A percentile compares a stretch with the other conserved stretches of the same genome.
These are phyloP conservation scores for Elaphurus davidianus DNA, from an alignment of 2,113 vertebrate species.

Conservation along the genomic window DNA sequence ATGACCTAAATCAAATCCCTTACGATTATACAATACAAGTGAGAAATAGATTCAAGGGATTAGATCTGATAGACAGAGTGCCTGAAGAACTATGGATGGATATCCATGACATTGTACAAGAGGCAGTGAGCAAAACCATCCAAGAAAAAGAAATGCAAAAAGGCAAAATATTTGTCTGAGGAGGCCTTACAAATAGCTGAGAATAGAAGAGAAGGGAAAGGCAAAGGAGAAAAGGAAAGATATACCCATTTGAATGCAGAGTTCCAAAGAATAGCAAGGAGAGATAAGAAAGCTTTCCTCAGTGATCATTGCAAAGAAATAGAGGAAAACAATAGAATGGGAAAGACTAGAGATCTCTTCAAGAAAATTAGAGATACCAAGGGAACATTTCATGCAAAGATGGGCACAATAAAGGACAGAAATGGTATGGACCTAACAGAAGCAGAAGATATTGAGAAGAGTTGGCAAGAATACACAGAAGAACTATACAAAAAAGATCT, in stretches of 20 bases:
- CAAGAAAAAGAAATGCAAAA: neutral
- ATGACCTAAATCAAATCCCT: neutral
- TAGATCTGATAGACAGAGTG: neutral
- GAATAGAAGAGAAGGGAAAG: neutral
- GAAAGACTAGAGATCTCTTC: neutral
- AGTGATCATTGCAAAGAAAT: neutral
- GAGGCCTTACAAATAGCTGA: neutral
- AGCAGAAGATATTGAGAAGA: neutral
- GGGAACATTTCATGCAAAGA: neutral
- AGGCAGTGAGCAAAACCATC: neutral
- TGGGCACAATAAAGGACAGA: neutral
- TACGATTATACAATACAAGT: neutral
- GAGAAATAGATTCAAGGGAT: neutral
- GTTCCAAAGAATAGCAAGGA: neutral
- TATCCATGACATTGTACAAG: neutral
- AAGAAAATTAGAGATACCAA: neutral
- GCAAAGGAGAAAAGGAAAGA: neutral
- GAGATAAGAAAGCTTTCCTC: neutral
- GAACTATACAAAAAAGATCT: neutral
- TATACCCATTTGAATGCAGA: neutral
- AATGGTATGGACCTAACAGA: neutral
- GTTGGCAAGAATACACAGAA: neutral
- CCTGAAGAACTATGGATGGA: neutral
- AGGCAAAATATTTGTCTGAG: neutral
- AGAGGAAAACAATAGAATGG: neutral